A percentile compares a stretch with the other conserved stretches of the same genome.
These are phyloP conservation scores for Sebastes wilsoni DNA, from an alignment of 2,797 vertebrate species.

Conservation along the genomic window DNA sequence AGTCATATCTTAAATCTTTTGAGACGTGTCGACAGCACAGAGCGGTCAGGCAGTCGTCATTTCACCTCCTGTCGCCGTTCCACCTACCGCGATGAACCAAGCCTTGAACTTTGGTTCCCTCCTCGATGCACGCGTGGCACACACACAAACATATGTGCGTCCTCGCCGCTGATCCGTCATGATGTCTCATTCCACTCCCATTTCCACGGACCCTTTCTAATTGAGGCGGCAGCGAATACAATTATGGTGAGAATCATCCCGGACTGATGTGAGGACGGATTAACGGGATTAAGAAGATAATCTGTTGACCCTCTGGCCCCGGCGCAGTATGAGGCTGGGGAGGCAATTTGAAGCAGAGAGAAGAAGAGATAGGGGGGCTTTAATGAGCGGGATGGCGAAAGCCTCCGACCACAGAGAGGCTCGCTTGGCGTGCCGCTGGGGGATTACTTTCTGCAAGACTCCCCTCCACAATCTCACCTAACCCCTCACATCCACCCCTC, in stretches of 20 bases:
- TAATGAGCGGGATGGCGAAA: slow-evolving; percentile 69
- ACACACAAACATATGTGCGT: slow-evolving; percentile 2
- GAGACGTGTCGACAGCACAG: neutral
- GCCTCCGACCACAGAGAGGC: slow-evolving; percentile 67
- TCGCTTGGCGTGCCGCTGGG: slow-evolving; percentile 39
- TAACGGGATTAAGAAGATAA: slow-evolving; percentile 82
- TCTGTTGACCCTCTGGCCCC: slow-evolving; percentile 77
- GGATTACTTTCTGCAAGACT: slow-evolving; percentile 64
- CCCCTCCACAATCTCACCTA: slow-evolving; percentile 51
- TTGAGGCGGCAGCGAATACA: slow-evolving; percentile 74
- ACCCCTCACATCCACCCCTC: slow-evolving; percentile 1
- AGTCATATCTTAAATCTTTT: neutral
- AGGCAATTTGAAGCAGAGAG: slow-evolving; percentile 76
- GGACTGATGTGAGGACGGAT: slow-evolving; percentile 80
- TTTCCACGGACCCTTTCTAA: slow-evolving; percentile 67
- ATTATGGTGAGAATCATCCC: slow-evolving; percentile 80
- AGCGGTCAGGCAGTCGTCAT: slow-evolving; percentile 4
- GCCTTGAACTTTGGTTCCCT: slow-evolving; percentile 32
- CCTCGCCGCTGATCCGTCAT: slow-evolving; percentile 40
- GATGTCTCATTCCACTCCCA: slow-evolving; percentile 65
- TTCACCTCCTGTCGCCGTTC: slow-evolving; percentile 16
- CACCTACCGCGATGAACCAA: neutral
- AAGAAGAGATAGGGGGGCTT: slow-evolving; percentile 60
- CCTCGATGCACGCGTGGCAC: neutral
- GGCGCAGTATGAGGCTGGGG: slow-evolving; percentile 69